Evolutionary conservation across 2,113 vertebrate genomes (phyloP), one percentile per base, ranked within the genome.

Genomic region (Nerophis lumbriciformis): DNA sequence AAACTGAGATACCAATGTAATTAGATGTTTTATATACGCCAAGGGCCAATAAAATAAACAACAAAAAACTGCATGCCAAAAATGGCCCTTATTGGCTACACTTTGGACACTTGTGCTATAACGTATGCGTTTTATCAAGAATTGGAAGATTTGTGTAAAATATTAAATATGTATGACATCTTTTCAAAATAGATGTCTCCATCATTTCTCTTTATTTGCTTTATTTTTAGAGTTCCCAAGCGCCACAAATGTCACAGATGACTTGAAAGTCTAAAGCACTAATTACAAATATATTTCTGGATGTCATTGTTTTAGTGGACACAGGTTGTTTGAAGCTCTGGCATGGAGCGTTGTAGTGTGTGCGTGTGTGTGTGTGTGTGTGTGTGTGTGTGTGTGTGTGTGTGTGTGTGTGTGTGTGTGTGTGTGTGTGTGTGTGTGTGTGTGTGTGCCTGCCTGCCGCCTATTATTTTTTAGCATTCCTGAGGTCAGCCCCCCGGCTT

Each of bases 401-500:
- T 6, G 42, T 2, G 15, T 15, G 35, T 16, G n/a, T 58, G 5
- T 8, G 7, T 50, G 48, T 50, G 15, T 8, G 15, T 50, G 2
- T 15, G 15, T 49, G 48, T 49, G 48, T 16, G 48, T n/a, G 14
- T 19, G 15, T 19, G 15, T 19, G 15, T 50, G 48, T 16, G 15
- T 19, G 42, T 14, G 48, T 45, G 44, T n/a, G 5, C 19, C 19
- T 44, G 28, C 28, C 28, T 28, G 38, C 51, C 49, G 12, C 38
- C 1, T 62, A 54, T 14, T 50, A 37, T 70, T 48, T 44, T 59
- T 12, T 8, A 39, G 2, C 48, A 38, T 58, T 61, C 59, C 61
- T 51, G 53, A 35, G 28, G 59, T 67, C 65, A 53, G 35, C 6
- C 61, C 15, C 48, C 37, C 35, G 28, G 57, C 37, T 48, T 39